phyloP scores from a whole-genome alignment of 1,140 invertebrate genomes.

The Drosophila carrolli region DNA sequence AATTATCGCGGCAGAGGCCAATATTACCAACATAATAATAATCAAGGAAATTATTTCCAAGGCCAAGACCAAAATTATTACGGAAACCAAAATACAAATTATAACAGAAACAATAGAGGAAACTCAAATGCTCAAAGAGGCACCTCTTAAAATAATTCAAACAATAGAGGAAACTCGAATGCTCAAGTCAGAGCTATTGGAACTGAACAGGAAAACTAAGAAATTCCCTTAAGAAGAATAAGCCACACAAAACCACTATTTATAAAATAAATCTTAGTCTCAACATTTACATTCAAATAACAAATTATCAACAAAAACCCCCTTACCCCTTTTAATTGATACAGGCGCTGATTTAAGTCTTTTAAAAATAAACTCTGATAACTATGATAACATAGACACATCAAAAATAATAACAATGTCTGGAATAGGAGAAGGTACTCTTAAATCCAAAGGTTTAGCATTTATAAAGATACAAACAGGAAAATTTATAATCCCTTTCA shows the following conservation, averaged over 20 bases:
- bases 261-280: neutral
- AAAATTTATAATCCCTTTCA: neutral
- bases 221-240: neutral
- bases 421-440: neutral
- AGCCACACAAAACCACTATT: neutral
- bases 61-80: neutral
- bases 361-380: neutral
- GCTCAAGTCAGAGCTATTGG: neutral
- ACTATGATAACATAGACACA: neutral
- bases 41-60: neutral
- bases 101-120: neutral
- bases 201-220: neutral
- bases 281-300: neutral
- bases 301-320: neutral
- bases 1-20: neutral
- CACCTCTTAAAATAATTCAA: no score
- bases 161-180: neutral
- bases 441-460: neutral
- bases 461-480: neutral
- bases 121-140: neutral
- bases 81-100: neutral
- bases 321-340: no score
- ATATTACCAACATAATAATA: neutral
- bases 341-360: neutral
- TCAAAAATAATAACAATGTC: constrained; percentile 1